Evolutionary conservation across 2,113 vertebrate genomes (phyloP), one percentile per base, ranked within the genome.

Genomic region (Onychostruthus taczanowskii): DNA sequence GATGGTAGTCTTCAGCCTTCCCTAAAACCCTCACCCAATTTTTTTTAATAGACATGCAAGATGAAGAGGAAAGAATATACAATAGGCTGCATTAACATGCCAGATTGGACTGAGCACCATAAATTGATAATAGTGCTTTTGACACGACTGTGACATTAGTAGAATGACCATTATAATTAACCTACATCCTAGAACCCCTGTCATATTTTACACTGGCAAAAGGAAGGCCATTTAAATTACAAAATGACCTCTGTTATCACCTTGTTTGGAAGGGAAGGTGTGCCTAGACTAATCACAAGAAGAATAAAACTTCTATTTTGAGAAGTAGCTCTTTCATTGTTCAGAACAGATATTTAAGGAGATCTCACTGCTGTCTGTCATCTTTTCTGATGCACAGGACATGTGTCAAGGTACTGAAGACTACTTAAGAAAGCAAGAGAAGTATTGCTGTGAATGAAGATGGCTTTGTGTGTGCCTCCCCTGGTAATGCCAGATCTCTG

Each of bases 81-180:
- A 94, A 89, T 66, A n/a, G 77, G n/a, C 89, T 87, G 69, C 77
- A 89, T 95, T 96, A 96, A 82, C 90, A 84, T 92, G 95, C 92
- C 86, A 94, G 86, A 96, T 96, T 93, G 90, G 90, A 84, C 3
- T 86, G 44, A 92, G 53, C 46, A 61, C 73, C 80, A 92, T 79
- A 92, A 95, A 95, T 84, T 92, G 90, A 66, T 90, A 88, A 67
- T 68, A 82, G 64, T 77, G 84, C 90, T 94, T 96, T 89, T 95
- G 92, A 96, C 93, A 93, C 4, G 11, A 47, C 85, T 78, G 80
- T 94, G 92, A 95, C 86, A 92, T 96, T 87, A 96, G 88, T 61
- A 92, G 83, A 95, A 97, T 92, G 94, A 87, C 95, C 94, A 93
- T 89, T 94, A 94, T 93, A 95, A 97, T 94, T 97, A 96, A 96